Conservation (phyloP, 2,113 vertebrate species). For the Peromyscus maniculatus region DNA sequence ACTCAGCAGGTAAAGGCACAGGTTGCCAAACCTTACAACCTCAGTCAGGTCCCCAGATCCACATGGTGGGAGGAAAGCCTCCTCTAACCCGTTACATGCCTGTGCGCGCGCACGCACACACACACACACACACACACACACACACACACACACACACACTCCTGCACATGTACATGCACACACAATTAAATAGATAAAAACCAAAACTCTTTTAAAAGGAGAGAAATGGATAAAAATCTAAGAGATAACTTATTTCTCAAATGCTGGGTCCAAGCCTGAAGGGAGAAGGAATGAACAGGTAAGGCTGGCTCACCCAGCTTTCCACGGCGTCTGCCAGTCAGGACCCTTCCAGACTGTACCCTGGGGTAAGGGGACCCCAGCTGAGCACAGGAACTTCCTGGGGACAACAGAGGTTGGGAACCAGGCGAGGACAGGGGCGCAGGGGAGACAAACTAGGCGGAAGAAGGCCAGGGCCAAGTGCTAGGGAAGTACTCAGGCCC, state of each 20-base stretch:
- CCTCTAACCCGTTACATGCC: not conserved
- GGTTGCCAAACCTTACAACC: not conserved
- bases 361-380: not conserved
- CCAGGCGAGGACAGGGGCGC: no score
- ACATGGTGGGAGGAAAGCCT: not conserved
- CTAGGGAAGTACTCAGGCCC: not conserved
- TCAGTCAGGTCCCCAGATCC: not conserved
- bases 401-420: not conserved
- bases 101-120: not conserved
- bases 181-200: not conserved
- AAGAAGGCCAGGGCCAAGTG: not conserved
- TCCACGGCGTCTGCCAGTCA: not conserved
- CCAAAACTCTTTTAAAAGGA: not conserved
- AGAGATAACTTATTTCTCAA: not conserved
- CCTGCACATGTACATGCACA: not conserved
- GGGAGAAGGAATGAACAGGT: not conserved
- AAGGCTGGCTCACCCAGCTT: no score
- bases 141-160: not conserved
- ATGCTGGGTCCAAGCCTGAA: no score
- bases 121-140: not conserved
- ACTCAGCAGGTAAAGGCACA: not conserved
- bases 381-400: fast-evolving
- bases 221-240: not conserved
- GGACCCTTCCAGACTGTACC: not conserved
- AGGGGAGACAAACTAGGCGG: not conserved